Base-by-base conservation (phyloP, 1,140 invertebrate genomes). In the Eciton burchellii region DNA sequence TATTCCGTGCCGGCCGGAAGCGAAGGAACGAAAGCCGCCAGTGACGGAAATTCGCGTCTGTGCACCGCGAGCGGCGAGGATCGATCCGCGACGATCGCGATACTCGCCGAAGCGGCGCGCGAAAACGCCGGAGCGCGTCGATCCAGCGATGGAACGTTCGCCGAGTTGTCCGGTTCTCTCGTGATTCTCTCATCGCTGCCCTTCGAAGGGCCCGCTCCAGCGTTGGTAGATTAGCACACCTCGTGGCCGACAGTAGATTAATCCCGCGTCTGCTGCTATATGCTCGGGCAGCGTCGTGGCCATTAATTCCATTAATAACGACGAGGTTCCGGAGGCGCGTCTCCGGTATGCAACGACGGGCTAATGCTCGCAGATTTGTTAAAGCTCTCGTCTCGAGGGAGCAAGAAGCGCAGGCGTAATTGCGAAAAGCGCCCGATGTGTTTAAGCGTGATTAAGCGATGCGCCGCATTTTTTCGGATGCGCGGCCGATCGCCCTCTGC, bases 241-340 rank as follows among this genome's bases (percentile, higher is more conserved):
- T 68, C 72, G 70, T 47, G 62, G 59, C 73, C 73, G 66, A 65
- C 83, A 52, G 86, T 85, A 85, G 79, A 88, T 88, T 88, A 88
- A 83, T 88, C 76, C n/a, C 62, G 88, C 74, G 89, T 90, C 91
- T 81, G 83, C 71, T 84, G 83, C 76, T 76, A 66, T 87, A 85
- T 79, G 73, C 83, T 66, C 76, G 11, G 68, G 29, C 68, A 84
- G 68, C 86, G 88, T 85, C 88, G 85, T 85, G 89, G 88, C 85
- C 90, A 91, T 92, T 92, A 92, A 92, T 92, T 91, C 86, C 88
- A 87, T 91, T 91, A 91, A 92, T 92, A 91, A 91, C 89, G 86
- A 88, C 82, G 81, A 91, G 68, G 84, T 85, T 79, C 54, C 35
- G 24, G n/a, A n/a, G n/a, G 35, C 49, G 89, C 49, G 88, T 77